A percentile compares a stretch with the other conserved stretches of the same genome.
phyloP scores from a whole-genome alignment of 2,888 invertebrate genomes.

The Pandemis cinnamomeana region DNA sequence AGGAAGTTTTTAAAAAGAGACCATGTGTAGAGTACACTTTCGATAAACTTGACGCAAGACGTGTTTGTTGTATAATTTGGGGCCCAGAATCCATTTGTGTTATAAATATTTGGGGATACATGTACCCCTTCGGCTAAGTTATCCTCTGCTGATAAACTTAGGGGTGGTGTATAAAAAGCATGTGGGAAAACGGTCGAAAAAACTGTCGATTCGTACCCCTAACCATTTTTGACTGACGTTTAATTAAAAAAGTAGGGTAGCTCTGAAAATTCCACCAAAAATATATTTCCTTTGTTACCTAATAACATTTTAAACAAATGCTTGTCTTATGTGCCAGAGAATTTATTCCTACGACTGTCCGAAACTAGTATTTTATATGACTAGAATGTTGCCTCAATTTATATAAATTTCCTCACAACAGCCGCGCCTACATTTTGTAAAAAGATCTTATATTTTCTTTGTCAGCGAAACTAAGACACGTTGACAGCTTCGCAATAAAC shows the following conservation, averaged over 20 bases:
- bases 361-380: not conserved
- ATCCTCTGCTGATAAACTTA: not conserved
- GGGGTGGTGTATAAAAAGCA: not conserved
- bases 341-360: too few relatives aligned
- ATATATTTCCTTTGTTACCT: not conserved
- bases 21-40: slow-evolving; percentile 23
- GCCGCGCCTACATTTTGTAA: not conserved
- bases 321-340: not conserved
- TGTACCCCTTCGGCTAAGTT: not conserved
- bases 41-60: slow-evolving; percentile 15
- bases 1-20: slow-evolving; percentile 15
- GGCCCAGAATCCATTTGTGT: slow-evolving; percentile 13
- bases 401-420: not conserved
- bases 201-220: not conserved
- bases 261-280: not conserved
- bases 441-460: not conserved
- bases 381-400: not conserved
- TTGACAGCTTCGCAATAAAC: slow-evolving; percentile 17
- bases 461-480: slow-evolving; percentile 2
- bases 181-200: not conserved
- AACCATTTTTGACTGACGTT: slow-evolving; percentile 9
- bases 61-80: slow-evolving; percentile 13
- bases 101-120: slow-evolving; percentile 14
- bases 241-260: not conserved
- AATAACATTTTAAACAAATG: not conserved